Evolutionary conservation across 1,140 invertebrate genomes (phyloP).

Genomic region (Varroa destructor): DNA sequence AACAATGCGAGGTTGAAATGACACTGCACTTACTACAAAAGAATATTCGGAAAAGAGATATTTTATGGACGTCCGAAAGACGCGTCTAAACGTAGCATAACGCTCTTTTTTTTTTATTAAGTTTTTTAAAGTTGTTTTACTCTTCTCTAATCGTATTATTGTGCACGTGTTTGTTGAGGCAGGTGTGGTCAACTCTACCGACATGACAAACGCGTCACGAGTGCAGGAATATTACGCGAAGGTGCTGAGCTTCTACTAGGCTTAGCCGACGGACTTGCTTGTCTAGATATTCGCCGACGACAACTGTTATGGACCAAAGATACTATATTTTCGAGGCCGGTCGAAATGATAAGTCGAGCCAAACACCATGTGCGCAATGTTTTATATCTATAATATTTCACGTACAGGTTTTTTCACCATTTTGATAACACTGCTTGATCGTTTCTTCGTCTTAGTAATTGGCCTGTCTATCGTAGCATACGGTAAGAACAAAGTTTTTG

Average conservation of each 20-base stretch:
- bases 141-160: too few species aligned
- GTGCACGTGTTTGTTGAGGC: too few species aligned
- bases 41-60: too few species aligned
- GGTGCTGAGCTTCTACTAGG: not conserved
- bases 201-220: not conserved
- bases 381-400: not conserved
- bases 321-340: not conserved
- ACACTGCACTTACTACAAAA: too few species aligned
- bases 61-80: too few species aligned
- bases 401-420: not conserved
- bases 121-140: too few species aligned
- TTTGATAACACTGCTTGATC: not conserved
- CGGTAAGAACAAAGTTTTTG: too few species aligned
- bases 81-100: too few species aligned
- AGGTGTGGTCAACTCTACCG: conserved; percentile 19
- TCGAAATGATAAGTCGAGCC: not conserved
- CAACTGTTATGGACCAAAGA: not conserved
- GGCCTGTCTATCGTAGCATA: not conserved
- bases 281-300: not conserved
- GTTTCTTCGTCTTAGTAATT: not conserved
- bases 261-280: not conserved
- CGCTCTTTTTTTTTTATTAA: too few species aligned
- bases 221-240: not conserved
- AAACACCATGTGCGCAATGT: not conserved
- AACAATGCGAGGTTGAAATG: too few species aligned